A percentile compares a stretch with the other conserved stretches of the same genome.
Evolutionary conservation across 53 echinoderm and acorn worm genomes (phyloP).

Genomic region (Luidia sarsii): DNA sequence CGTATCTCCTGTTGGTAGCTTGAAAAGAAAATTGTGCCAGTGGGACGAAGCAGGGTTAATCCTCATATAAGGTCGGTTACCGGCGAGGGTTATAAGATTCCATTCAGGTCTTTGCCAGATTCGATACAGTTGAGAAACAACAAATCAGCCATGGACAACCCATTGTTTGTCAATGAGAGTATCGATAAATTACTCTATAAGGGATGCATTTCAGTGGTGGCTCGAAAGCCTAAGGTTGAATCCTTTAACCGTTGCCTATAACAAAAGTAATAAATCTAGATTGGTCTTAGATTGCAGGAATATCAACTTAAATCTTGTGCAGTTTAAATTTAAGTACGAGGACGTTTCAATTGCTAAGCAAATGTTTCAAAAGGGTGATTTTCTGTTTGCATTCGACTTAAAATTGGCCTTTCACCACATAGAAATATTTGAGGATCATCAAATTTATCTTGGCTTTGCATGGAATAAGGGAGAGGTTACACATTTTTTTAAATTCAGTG

Average conservation of each 20-base stretch:
- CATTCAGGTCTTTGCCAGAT: not conserved
- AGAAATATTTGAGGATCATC: conserved; percentile 53
- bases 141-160: conserved; percentile 13
- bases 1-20: conserved; percentile 10
- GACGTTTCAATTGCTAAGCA: conserved; percentile 29
- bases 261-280: conserved; percentile 35
- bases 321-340: conserved; percentile 53
- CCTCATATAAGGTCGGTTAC: not conserved
- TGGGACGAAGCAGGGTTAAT: conserved; percentile 4
- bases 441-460: conserved; percentile 40
- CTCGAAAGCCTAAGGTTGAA: not conserved
- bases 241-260: conserved; percentile 8
- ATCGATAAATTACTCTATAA: not conserved
- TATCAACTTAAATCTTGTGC: conserved; percentile 43
- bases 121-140: conserved; percentile 1
- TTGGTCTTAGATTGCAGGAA: conserved; percentile 53
- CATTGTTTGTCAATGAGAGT: not conserved
- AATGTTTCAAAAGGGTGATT: conserved; percentile 53
- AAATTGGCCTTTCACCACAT: conserved; percentile 63
- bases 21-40: not conserved
- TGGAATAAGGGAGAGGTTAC: conserved; percentile 22
- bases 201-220: not conserved
- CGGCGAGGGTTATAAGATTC: not conserved
- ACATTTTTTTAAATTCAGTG: conserved; percentile 16
- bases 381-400: conserved; percentile 49